Percentiles rank a stretch among this genome's conserved stretches.
Evolutionary conservation across 92 coral and sea anemone species (phyloP).

Genomic region (Parazoanthus swiftii): DNA sequence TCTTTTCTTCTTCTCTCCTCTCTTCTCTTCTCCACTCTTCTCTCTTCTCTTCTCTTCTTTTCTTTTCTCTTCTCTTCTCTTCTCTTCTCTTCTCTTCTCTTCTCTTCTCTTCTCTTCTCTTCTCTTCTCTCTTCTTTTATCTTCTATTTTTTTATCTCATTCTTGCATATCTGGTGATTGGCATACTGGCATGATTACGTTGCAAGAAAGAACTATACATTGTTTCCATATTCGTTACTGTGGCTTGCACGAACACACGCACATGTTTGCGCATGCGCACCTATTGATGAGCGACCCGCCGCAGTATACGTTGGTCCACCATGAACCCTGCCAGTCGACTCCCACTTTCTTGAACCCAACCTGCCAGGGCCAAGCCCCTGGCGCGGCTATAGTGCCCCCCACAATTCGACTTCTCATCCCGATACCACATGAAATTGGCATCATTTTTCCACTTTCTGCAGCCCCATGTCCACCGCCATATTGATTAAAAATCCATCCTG

Average conservation of each 20-base stretch:
- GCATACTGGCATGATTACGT: too few species aligned
- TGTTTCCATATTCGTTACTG: neutral
- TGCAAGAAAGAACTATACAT: too few species aligned
- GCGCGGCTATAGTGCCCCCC: constrained; percentile 54
- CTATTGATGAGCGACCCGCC: constrained; percentile 52
- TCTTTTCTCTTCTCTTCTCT: too few species aligned
- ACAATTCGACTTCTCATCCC: constrained; percentile 49
- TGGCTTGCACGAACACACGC: neutral
- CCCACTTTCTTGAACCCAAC: constrained; percentile 45
- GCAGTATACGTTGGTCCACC: constrained; percentile 41
- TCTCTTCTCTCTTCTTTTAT: too few species aligned
- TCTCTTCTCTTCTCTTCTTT: too few species aligned
- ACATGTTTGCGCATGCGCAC: neutral
- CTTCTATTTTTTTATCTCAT: too few species aligned
- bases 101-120: too few species aligned
- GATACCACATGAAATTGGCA: constrained; percentile 42
- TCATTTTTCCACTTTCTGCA: neutral
- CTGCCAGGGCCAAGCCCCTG: constrained; percentile 68
- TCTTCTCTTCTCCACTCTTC: too few species aligned
- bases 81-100: too few species aligned
- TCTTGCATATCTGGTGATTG: too few species aligned
- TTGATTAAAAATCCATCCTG: neutral
- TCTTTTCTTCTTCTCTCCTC: too few species aligned
- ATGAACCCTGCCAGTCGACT: neutral
- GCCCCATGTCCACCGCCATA: neutral